Evolutionary conservation across 2,888 invertebrate genomes (phyloP).

Genomic region (Gonocerus acuteangulatus): DNA sequence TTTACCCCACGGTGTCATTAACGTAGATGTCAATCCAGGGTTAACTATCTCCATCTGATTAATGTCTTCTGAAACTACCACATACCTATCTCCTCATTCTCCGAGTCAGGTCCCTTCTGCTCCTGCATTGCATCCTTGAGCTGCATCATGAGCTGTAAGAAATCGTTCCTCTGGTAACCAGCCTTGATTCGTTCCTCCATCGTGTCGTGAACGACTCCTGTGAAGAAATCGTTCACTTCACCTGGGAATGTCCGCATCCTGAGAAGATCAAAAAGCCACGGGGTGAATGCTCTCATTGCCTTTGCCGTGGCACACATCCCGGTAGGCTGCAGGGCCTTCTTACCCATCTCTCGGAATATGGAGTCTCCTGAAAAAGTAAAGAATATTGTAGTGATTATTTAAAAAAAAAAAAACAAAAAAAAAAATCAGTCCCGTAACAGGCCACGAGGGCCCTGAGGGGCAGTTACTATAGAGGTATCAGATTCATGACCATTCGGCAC

Average conservation of each 20-base stretch:
- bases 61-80: too few species aligned
- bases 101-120: too few species aligned
- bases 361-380: slow-evolving; percentile 40
- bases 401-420: too few species aligned
- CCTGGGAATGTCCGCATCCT: slow-evolving; percentile 36
- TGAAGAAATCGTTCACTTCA: slow-evolving; percentile 39
- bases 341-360: slow-evolving; percentile 43
- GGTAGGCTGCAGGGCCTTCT: slow-evolving; percentile 42
- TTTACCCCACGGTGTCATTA: too few species aligned
- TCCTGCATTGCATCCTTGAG: slow-evolving; percentile 31
- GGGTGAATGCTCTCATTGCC: slow-evolving; percentile 36
- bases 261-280: slow-evolving; percentile 34
- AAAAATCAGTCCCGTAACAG: too few species aligned
- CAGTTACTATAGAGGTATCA: too few species aligned
- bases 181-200: slow-evolving; percentile 38
- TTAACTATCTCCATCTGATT: too few species aligned
- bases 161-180: slow-evolving; percentile 39
- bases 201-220: slow-evolving; percentile 39
- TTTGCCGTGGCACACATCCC: slow-evolving; percentile 40
- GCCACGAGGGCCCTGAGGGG: too few species aligned
- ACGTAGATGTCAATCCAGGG: too few species aligned
- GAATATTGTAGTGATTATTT: too few species aligned
- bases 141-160: slow-evolving; percentile 38
- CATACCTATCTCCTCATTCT: too few species aligned
- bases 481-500: too few species aligned